Evolutionary conservation across 2,888 invertebrate genomes (phyloP).

Genomic region (Cerceris ruficornis): DNA sequence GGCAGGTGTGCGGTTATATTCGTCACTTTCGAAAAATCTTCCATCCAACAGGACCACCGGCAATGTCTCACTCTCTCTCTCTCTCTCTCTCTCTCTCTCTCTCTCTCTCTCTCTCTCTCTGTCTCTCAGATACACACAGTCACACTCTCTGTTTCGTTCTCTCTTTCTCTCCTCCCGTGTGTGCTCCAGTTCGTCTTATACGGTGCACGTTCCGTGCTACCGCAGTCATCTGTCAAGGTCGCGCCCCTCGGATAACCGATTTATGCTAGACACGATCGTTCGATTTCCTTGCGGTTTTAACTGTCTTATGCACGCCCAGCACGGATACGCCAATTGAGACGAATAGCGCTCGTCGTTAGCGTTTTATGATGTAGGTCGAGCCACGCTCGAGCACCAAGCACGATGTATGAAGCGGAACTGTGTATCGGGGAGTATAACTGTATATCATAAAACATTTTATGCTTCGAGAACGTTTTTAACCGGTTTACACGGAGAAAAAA

Average conservation of each 20-base stretch:
- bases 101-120: neutral
- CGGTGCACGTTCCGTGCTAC: neutral
- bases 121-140: neutral
- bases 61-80: neutral
- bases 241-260: conserved; percentile 7
- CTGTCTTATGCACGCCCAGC: neutral
- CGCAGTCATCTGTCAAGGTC: conserved; percentile 11
- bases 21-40: conserved; percentile 43
- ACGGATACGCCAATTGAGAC: neutral
- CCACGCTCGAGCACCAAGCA: neutral
- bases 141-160: neutral
- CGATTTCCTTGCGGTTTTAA: neutral
- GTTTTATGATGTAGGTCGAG: neutral
- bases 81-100: neutral
- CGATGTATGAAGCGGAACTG: neutral
- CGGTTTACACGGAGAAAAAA: too few relatives aligned
- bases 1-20: conserved; percentile 15
- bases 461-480: too few relatives aligned
- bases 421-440: neutral
- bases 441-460: too few relatives aligned
- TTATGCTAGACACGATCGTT: neutral
- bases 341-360: neutral
- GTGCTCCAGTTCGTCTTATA: conserved; percentile 11
- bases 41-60: conserved; percentile 1
- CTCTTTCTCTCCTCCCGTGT: neutral